Percentiles rank a stretch among this genome's conserved stretches.
phyloP scores from a whole-genome alignment of 2,797 vertebrate species.

The Gadopsis bispinosus region DNA sequence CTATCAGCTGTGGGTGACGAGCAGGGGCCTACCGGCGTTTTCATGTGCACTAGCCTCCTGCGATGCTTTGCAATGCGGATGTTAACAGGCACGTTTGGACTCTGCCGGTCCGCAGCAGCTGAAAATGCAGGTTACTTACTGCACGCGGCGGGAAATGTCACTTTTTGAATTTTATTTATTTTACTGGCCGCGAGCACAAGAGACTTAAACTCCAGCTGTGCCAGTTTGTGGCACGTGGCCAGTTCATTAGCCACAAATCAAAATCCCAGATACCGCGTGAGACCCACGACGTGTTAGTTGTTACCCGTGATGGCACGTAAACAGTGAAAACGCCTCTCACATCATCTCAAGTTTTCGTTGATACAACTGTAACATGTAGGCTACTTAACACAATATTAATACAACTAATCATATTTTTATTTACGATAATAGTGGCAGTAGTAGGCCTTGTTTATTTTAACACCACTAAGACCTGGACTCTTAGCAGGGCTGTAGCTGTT shows the following conservation, averaged over 20 bases:
- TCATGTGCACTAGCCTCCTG: slow-evolving; percentile 55
- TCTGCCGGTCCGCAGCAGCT: slow-evolving; percentile 35
- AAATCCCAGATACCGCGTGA: slow-evolving; percentile 50
- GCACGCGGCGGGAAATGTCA: slow-evolving; percentile 34
- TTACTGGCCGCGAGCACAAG: too few relatives aligned
- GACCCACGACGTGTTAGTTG: background rate
- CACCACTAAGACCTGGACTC: background rate
- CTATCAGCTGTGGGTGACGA: slow-evolving; percentile 65
- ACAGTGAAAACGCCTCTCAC: background rate
- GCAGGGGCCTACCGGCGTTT: slow-evolving; percentile 87
- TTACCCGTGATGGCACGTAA: slow-evolving; percentile 16
- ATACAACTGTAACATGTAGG: background rate
- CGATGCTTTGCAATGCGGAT: slow-evolving; percentile 83
- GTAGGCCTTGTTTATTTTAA: background rate
- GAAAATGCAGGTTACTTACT: background rate
- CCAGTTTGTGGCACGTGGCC: slow-evolving; percentile 65
- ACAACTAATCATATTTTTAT: background rate
- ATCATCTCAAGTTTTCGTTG: background rate
- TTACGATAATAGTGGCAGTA: background rate
- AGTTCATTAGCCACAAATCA: slow-evolving; percentile 28
- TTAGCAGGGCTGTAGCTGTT: background rate
- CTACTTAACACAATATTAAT: background rate
- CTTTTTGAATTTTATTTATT: too few relatives aligned
- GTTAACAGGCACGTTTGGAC: slow-evolving; percentile 59
- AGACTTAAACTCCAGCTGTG: slow-evolving; percentile 28